Evolutionary conservation across 1,140 invertebrate genomes (phyloP).

Genomic region (Kradibia gibbosae): DNA sequence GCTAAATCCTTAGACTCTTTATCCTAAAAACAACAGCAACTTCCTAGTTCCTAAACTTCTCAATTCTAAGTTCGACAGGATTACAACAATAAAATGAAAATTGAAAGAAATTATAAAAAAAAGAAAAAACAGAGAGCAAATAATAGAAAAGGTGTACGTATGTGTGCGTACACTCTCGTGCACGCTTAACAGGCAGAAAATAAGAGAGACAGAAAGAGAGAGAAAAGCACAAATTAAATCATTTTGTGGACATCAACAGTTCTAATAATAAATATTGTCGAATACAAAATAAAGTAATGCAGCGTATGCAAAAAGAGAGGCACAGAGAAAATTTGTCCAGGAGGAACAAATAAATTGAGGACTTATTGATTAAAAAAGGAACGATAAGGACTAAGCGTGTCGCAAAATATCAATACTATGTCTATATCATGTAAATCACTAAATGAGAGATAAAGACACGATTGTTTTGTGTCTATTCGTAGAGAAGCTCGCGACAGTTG

Average conservation of each 20-base stretch:
- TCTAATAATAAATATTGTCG: constrained; percentile 48
- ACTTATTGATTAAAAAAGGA: constrained; percentile 29
- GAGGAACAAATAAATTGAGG: neutral
- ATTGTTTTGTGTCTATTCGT: neutral
- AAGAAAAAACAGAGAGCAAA: neutral
- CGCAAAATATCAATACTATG: constrained; percentile 3
- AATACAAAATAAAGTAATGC: constrained; percentile 32
- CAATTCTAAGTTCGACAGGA: neutral
- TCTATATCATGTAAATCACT: neutral
- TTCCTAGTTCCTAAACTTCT: neutral
- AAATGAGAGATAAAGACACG: neutral
- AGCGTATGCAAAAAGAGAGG: neutral
- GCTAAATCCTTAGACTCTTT: neutral
- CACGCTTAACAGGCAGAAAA: neutral
- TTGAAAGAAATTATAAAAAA: neutral
- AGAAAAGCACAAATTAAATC: constrained; percentile 25
- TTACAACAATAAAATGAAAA: neutral
- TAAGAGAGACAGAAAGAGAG: neutral
- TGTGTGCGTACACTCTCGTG: too few relatives aligned
- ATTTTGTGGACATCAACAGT: constrained; percentile 46
- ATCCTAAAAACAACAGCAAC: neutral
- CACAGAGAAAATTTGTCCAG: neutral
- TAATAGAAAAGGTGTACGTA: neutral
- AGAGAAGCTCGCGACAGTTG: neutral
- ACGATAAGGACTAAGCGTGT: neutral